Percentiles rank a stretch among this genome's conserved stretches.
phyloP scores from a whole-genome alignment of 1,140 invertebrate species.

The Daktulosphaira vitifoliae region DNA sequence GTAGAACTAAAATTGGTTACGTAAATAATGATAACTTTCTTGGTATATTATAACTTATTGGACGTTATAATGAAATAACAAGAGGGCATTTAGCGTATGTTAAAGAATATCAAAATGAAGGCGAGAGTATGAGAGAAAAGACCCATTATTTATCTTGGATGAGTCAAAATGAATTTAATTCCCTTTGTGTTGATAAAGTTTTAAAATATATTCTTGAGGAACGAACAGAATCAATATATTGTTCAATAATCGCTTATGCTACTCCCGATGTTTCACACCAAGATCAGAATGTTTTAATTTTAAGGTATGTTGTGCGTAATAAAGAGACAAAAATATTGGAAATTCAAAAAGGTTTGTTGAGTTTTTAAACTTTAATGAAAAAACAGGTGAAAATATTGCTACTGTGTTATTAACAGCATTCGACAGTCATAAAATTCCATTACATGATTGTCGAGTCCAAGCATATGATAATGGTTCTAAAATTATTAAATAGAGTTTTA shows the following conservation, averaged over 20 bases:
- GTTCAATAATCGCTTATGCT: slow-evolving; percentile 38
- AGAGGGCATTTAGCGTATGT: slow-evolving; percentile 35
- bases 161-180: slow-evolving; percentile 38
- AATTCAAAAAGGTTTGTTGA: too few species aligned
- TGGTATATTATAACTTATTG: slow-evolving; percentile 37
- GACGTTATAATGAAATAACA: slow-evolving; percentile 38
- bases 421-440: slow-evolving; percentile 6
- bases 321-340: background rate
- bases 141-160: slow-evolving; percentile 38
- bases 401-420: slow-evolving; percentile 1
- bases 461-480: slow-evolving; percentile 1
- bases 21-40: slow-evolving; percentile 38
- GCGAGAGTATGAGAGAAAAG: too few species aligned
- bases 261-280: slow-evolving; percentile 38
- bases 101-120: too few species aligned
- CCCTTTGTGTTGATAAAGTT: too few species aligned
- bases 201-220: slow-evolving; percentile 35
- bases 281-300: slow-evolving; percentile 38
- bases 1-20: slow-evolving; percentile 36
- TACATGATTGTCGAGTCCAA: slow-evolving; percentile 38
- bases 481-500: slow-evolving; percentile 3
- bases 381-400: slow-evolving; percentile 20
- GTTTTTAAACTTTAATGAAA: slow-evolving; percentile 18
- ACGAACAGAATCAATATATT: slow-evolving; percentile 38
- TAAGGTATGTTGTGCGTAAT: slow-evolving; percentile 36